These are phyloP conservation scores for Apamea sordens DNA, from an alignment of 2,888 invertebrate genomes.

Conservation along the genomic window DNA sequence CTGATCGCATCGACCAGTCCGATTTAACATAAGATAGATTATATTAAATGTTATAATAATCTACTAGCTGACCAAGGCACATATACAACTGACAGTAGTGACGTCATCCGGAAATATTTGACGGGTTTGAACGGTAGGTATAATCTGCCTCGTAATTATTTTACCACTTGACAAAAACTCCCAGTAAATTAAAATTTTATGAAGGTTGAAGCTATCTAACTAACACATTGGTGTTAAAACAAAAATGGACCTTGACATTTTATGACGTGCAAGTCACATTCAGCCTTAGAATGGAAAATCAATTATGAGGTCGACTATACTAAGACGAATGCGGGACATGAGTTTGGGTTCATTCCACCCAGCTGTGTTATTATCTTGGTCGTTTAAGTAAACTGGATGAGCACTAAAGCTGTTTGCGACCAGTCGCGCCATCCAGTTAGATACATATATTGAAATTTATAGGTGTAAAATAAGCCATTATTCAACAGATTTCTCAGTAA, in stretches of 20 bases:
- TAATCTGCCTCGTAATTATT: neutral
- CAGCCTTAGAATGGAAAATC: neutral
- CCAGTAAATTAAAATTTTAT: neutral
- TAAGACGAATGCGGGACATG: neutral
- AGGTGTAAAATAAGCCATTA: conserved; percentile 17
- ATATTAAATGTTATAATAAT: conserved; percentile 21
- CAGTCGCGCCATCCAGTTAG: conserved; percentile 34
- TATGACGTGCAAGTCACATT: neutral
- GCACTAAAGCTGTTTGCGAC: conserved; percentile 24
- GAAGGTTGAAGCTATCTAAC: neutral
- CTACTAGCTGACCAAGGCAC: neutral
- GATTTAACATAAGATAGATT: conserved; percentile 3
- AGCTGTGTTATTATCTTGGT: conserved; percentile 4
- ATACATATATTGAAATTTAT: conserved; percentile 11
- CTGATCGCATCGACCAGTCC: conserved; percentile 58
- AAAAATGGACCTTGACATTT: neutral
- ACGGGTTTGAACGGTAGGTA: neutral
- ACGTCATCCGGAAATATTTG: neutral
- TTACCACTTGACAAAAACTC: neutral
- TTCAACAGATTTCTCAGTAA: conserved; percentile 40
- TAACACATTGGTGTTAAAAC: neutral
- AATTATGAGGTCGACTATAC: neutral
- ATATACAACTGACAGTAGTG: neutral
- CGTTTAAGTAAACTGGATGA: conserved; percentile 23
- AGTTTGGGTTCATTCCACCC: neutral